Base-by-base conservation (phyloP, 2,797 vertebrate genomes). In the Echiichthys vipera region DNA sequence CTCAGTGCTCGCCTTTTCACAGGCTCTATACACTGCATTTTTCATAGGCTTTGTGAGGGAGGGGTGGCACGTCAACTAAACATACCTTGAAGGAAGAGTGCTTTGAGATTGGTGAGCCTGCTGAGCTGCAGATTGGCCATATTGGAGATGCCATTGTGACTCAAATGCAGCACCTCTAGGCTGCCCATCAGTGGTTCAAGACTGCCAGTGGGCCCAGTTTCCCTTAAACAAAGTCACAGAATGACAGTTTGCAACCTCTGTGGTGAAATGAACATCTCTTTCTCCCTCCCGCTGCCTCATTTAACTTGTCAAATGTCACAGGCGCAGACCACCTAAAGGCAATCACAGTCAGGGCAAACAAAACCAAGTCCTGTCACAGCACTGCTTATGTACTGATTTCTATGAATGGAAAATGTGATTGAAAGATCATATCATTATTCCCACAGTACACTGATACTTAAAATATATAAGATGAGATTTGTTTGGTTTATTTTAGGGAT, bases 131-230 rank as follows among this genome's bases (percentile, higher is more conserved):
- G 91, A 80, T 95, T 94, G 81, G 92, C 88, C 93, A 97, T 93
- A 89, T 91, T 96, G 87, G 92, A 95, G 92, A 97, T 97, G 84
- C 95, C 94, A 88, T 97, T 97, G 93, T 96, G 93, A 81, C 94
- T 94, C 89, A 98, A 88, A 94, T 97, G 95, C 82, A 98, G 95
- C 85, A 96, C 95, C 93, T 97, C 96, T 88, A 97, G 93, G 89
- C 93, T 96, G 59, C 91, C 92, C 97, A 97, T 97, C 87, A 97
- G 91, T 18, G 96, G 95, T 67, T 96, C 87, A 73, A 95, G 86
- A 67, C 89, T 91, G 87, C 94, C 94, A 77, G 39, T 78, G 64
- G 74, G 81, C 36, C 77, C 81, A 58, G 79, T 50, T 46, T 96
- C 95, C 92, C 95, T 97, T 84, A 65, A 88, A 89, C 58, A 92